Evolutionary conservation across 2,113 vertebrate species (phyloP).

Genomic region (Neodontobutis hainanensis): DNA sequence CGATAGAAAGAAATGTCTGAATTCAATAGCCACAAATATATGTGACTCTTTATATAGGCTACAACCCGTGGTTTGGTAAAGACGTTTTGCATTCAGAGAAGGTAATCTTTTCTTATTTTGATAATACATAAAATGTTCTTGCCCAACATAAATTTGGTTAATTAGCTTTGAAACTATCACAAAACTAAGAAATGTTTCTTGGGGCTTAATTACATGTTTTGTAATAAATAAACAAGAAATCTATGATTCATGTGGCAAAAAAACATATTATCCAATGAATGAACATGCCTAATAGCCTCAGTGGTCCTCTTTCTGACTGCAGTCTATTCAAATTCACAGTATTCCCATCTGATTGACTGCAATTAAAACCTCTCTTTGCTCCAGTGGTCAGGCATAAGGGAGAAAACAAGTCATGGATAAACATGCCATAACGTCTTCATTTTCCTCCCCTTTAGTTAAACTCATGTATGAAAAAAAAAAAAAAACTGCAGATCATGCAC

Average conservation of each 20-base stretch:
- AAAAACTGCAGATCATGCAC: constrained; percentile 21
- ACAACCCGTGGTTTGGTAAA: neutral
- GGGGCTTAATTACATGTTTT: neutral
- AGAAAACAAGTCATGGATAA: neutral
- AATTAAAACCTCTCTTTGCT: constrained; percentile 49
- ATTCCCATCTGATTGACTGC: constrained; percentile 44
- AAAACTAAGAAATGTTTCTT: neutral
- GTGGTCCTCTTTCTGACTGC: constrained; percentile 2
- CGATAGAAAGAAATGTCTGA: too few relatives aligned
- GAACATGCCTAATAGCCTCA: constrained; percentile 19
- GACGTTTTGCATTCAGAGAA: neutral
- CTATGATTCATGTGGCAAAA: neutral
- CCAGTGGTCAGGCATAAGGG: constrained; percentile 15
- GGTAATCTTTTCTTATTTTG: too few relatives aligned
- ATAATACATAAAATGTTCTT: neutral
- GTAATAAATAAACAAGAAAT: neutral
- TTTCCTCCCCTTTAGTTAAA: constrained; percentile 45
- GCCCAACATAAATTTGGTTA: neutral
- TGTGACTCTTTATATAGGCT: too few relatives aligned
- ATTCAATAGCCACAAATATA: too few relatives aligned
- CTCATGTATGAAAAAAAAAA: constrained; percentile 14
- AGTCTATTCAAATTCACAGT: constrained; percentile 36
- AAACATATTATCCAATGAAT: constrained; percentile 52
- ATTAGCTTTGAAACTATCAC: neutral
- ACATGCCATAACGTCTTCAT: constrained; percentile 26